These are phyloP conservation scores for Nomia melanderi DNA, from an alignment of 1,140 invertebrate species.

Conservation along the genomic window DNA sequence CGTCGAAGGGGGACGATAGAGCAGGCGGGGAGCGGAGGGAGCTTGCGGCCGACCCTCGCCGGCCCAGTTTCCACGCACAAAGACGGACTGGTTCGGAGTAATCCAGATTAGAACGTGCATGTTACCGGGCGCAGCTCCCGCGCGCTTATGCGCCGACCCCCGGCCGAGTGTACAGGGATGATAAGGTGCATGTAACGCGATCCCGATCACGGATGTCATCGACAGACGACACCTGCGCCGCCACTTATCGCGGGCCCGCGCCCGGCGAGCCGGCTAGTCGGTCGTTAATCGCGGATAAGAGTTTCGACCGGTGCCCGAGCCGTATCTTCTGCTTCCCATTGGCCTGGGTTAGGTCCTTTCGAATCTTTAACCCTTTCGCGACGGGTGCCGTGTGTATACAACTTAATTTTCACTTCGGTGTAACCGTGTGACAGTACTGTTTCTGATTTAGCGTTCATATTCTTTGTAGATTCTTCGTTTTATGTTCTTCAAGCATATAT, in stretches of 20 bases:
- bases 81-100: slow-evolving; percentile 54
- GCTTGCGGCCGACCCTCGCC: background rate
- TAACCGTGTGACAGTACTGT: too few species aligned
- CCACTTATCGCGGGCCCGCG: slow-evolving; percentile 35
- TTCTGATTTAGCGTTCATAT: too few species aligned
- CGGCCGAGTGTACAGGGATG: slow-evolving; percentile 61
- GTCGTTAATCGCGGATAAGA: background rate
- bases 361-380: too few species aligned
- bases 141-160: slow-evolving; percentile 13
- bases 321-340: too few species aligned
- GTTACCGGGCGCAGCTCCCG: slow-evolving; percentile 40
- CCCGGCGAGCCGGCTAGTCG: background rate
- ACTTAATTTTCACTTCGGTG: too few species aligned
- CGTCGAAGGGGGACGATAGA: background rate
- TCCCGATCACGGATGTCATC: slow-evolving; percentile 56
- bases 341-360: too few species aligned
- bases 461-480: too few species aligned
- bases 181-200: slow-evolving; percentile 60
- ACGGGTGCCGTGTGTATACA: too few species aligned
- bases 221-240: slow-evolving; percentile 33
- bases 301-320: background rate
- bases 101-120: slow-evolving; percentile 65
- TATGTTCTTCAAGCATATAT: too few species aligned
- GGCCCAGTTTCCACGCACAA: slow-evolving; percentile 47
- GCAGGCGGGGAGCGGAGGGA: background rate